These are phyloP conservation scores for Epizoanthus illoricatus DNA, from an alignment of 92 coral and sea anemone species.

Conservation along the genomic window DNA sequence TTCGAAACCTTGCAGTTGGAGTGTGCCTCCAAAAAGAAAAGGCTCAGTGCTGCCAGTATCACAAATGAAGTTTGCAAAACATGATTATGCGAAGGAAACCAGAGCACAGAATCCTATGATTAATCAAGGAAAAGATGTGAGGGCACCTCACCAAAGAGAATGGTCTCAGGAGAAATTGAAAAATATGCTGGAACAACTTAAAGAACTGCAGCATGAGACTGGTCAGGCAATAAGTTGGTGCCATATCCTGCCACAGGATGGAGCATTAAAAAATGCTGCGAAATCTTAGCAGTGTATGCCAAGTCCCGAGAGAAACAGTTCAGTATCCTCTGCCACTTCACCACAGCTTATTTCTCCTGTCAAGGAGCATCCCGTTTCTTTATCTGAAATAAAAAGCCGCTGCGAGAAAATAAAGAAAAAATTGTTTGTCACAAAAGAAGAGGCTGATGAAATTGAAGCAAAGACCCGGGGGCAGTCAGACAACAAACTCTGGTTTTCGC, in stretches of 20 bases:
- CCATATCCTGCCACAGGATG: conserved; percentile 13
- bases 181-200: conserved; percentile 10
- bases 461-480: conserved; percentile 27
- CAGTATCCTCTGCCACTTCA: too few relatives aligned
- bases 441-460: neutral
- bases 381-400: neutral
- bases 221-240: conserved; percentile 41
- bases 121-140: conserved; percentile 34
- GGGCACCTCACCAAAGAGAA: conserved; percentile 44
- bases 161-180: conserved; percentile 28
- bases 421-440: neutral
- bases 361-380: neutral
- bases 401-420: neutral
- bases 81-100: neutral
- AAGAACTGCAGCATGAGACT: conserved; percentile 29
- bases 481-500: conserved; percentile 13
- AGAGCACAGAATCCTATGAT: conserved; percentile 4
- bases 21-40: neutral
- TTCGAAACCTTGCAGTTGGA: conserved; percentile 33
- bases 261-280: neutral
- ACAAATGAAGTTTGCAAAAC: conserved; percentile 3
- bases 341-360: neutral
- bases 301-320: too few relatives aligned
- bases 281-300: too few relatives aligned
- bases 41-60: neutral